Evolutionary conservation across 2,888 invertebrate genomes (phyloP), one percentile per base, ranked within the genome.

Genomic region (Campaea margaritaria): DNA sequence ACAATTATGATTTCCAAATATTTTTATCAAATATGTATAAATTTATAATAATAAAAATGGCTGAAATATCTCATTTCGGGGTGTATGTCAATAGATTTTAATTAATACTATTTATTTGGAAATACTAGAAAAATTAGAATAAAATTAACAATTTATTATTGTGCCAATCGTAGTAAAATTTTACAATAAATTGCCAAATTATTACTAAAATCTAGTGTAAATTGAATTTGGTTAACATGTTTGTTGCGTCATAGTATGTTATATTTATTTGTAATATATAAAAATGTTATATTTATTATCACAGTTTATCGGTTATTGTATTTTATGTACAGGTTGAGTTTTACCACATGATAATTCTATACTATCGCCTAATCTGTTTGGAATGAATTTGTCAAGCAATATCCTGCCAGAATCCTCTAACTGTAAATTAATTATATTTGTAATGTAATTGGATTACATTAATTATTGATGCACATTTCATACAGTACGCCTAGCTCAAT

Each of bases 401-500:
- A 87, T 91, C 91, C 92, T 91, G 91, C 92, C 92, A 91, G 89
- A 85, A 81, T 53, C 78, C 79, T 82, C 69, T 82, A 74, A 73
- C 67, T 70, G 72, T 64, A 62, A 78, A 76, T 73, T 74, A 72
- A 76, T 70, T 81, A 61, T 79, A 83, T 79, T 80, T 83, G 77
- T 83, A 85, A 89, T 86, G 89, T 91, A 91, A 90, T 89, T 79
- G 78, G 79, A 91, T 91, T 89, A 89, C 89, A 90, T 86, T 80
- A 68, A 51, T 16, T 53, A 78, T 87, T 86, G 79, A 86, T 90
- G 92, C 91, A 91, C 92, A 87, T 89, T 91, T 91, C 90, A 86
- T 89, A 89, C 85, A 81, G 85, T 87, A 89, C 78, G 87, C 85
- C 85, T 92, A 92, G 91, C 89, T 91, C 89, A 89, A 87, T 91